These are phyloP conservation scores for Nineta flava DNA, from an alignment of 2,888 invertebrate genomes.

Conservation along the genomic window DNA sequence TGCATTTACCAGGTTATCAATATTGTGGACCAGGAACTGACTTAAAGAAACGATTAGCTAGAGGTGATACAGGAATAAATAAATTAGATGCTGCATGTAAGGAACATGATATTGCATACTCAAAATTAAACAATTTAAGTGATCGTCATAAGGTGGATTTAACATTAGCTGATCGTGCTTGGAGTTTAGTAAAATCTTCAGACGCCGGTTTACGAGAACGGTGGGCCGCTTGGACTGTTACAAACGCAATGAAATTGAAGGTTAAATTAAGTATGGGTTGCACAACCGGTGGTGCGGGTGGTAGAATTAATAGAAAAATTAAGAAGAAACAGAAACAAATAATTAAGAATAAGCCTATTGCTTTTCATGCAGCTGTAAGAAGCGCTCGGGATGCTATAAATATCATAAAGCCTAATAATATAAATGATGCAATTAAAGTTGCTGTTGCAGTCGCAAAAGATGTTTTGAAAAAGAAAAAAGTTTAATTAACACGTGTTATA, in stretches of 20 bases:
- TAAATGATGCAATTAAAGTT: too few species aligned
- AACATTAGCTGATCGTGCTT: neutral
- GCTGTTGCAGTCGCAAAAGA: too few species aligned
- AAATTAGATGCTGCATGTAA: neutral
- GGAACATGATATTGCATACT: neutral
- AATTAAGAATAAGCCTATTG: neutral
- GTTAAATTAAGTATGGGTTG: neutral
- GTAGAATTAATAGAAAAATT: neutral
- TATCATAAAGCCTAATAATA: too few species aligned
- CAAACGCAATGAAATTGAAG: neutral
- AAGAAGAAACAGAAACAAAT: neutral
- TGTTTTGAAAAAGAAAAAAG: too few species aligned
- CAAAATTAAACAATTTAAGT: neutral
- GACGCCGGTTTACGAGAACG: neutral
- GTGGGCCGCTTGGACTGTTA: neutral
- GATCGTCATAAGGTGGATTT: neutral
- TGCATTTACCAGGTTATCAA: neutral
- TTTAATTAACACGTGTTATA: constrained; percentile 8
- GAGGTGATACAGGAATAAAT: neutral
- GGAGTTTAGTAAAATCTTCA: neutral
- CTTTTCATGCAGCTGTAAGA: too few species aligned
- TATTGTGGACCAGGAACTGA: neutral
- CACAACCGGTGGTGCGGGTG: neutral
- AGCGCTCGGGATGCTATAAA: too few species aligned
- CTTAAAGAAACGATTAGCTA: neutral